Evolutionary conservation across 2,888 invertebrate species (phyloP).

Genomic region (Acronicta psi): DNA sequence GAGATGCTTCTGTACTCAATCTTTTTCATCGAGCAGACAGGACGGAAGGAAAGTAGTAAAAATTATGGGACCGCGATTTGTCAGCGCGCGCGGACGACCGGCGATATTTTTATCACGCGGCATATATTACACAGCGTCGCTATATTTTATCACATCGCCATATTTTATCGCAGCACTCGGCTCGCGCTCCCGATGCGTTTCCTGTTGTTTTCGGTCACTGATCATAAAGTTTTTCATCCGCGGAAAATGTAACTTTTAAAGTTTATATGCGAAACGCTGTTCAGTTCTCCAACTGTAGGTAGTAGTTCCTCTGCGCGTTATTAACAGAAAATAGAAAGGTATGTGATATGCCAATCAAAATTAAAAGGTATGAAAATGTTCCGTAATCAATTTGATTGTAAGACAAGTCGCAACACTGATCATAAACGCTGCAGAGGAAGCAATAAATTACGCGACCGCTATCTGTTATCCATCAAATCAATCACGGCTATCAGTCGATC

Average conservation of each 20-base stretch:
- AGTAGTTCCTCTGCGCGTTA: neutral
- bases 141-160: neutral
- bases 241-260: constrained; percentile 2
- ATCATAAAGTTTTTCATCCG: constrained; percentile 14
- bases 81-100: constrained; percentile 39
- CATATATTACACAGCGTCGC: constrained; percentile 14
- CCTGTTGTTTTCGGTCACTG: constrained; percentile 27
- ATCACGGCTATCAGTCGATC: constrained; percentile 31
- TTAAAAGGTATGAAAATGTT: no score
- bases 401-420: constrained; percentile 3
- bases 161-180: constrained; percentile 5
- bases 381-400: neutral
- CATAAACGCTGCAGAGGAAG: constrained; percentile 26
- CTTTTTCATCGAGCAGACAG: neutral
- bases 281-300: neutral
- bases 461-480: constrained; percentile 41
- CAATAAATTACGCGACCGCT: constrained; percentile 35
- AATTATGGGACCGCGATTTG: constrained; percentile 44
- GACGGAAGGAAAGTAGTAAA: constrained; percentile 42
- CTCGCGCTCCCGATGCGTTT: constrained; percentile 14
- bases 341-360: no score
- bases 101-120: constrained; percentile 40
- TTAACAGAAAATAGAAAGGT: neutral
- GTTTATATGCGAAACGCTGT: constrained; percentile 14
- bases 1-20: constrained; percentile 2